Evolutionary conservation across 2,797 vertebrate species (phyloP).

Genomic region (Oryzias dopingdopingensis): DNA sequence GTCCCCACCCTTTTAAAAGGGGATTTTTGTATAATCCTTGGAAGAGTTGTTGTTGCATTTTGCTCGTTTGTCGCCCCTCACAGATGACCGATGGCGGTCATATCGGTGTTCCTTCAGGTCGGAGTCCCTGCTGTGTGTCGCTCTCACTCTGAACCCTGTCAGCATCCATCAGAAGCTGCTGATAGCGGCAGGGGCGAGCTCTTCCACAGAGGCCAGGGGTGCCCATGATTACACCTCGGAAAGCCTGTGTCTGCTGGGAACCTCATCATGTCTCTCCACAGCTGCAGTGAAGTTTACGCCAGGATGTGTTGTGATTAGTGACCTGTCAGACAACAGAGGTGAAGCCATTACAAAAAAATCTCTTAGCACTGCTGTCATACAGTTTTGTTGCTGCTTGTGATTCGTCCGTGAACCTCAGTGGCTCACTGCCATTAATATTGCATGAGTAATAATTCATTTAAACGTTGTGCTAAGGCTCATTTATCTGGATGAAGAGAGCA

Average conservation of each 20-base stretch:
- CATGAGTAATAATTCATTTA: not conserved
- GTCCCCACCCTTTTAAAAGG: not conserved
- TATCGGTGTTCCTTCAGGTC: constrained; percentile 36
- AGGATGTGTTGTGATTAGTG: constrained; percentile 35
- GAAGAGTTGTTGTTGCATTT: constrained; percentile 4
- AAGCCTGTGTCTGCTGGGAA: constrained; percentile 16
- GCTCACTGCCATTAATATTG: not conserved
- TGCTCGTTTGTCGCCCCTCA: not conserved
- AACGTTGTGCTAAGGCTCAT: not conserved
- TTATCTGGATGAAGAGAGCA: not conserved
- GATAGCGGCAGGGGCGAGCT: constrained; percentile 27
- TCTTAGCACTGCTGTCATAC: not conserved
- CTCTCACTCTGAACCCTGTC: constrained; percentile 60
- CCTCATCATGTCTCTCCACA: constrained; percentile 41
- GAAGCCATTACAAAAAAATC: constrained; percentile 5
- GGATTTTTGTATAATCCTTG: not conserved
- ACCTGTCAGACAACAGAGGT: constrained; percentile 1
- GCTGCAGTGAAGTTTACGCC: constrained; percentile 32
- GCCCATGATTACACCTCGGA: constrained; percentile 39
- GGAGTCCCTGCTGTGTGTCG: constrained; percentile 37
- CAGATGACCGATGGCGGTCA: constrained; percentile 23
- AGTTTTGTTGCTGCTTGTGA: not conserved
- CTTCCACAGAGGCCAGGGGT: constrained; percentile 31
- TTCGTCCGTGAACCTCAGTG: no score
- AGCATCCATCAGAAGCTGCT: constrained; percentile 43